These are phyloP conservation scores for Heliothis peltigera DNA, from an alignment of 2,888 invertebrate species.

Conservation along the genomic window DNA sequence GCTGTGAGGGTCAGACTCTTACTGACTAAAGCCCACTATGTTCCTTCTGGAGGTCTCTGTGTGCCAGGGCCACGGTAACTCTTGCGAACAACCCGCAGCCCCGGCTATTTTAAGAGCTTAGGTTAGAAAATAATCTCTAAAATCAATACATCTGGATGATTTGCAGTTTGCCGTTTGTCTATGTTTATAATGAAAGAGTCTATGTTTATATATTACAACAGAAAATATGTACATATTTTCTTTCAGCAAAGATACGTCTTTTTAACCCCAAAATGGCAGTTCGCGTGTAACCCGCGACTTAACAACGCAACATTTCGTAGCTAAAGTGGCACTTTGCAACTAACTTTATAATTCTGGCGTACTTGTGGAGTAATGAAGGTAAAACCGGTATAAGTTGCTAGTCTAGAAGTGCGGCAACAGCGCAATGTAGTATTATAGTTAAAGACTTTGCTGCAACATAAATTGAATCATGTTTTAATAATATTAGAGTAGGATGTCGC, in stretches of 20 bases:
- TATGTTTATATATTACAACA: too few relatives aligned
- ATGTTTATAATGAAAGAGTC: too few relatives aligned
- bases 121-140: too few relatives aligned
- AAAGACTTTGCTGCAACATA: constrained; percentile 16
- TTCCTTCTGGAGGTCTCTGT: too few relatives aligned
- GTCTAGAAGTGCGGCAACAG: constrained; percentile 25
- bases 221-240: too few relatives aligned
- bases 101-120: too few relatives aligned
- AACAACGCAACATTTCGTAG: constrained; percentile 55
- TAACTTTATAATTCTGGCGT: constrained; percentile 62
- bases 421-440: constrained; percentile 21
- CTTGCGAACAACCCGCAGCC: too few relatives aligned
- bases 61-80: too few relatives aligned
- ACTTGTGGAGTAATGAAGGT: constrained; percentile 62
- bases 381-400: constrained; percentile 39
- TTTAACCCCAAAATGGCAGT: constrained; percentile 30
- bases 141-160: too few relatives aligned
- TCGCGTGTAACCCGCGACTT: constrained; percentile 50
- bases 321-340: constrained; percentile 59
- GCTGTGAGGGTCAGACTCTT: too few relatives aligned
- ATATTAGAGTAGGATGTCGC: not conserved
- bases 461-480: constrained; percentile 41
- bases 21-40: too few relatives aligned
- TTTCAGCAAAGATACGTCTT: constrained; percentile 15
- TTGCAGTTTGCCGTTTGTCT: too few relatives aligned